These are phyloP conservation scores for Yponomeuta cagnagella DNA, from an alignment of 2,888 invertebrate genomes.

Conservation along the genomic window DNA sequence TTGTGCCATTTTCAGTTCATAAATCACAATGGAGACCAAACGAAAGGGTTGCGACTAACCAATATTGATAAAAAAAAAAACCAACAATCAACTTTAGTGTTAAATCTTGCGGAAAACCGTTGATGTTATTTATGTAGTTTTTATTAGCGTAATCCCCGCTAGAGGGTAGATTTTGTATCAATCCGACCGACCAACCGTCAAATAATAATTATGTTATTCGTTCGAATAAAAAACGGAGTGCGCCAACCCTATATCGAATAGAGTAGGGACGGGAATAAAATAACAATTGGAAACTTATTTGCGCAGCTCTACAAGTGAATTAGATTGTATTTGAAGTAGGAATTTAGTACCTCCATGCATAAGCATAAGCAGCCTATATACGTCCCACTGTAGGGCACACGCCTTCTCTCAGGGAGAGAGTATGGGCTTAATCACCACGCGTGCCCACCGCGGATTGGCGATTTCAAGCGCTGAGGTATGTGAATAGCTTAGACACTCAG, in stretches of 20 bases:
- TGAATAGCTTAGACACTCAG: no score
- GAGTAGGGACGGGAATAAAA: neutral
- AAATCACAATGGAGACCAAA: neutral
- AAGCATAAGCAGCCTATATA: no score
- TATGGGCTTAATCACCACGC: no score
- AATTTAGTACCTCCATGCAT: no score
- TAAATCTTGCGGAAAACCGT: conserved; percentile 14
- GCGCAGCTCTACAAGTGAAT: no score
- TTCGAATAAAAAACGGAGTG: neutral
- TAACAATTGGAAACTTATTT: neutral
- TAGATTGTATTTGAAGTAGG: no score
- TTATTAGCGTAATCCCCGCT: conserved; percentile 2
- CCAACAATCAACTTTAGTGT: neutral
- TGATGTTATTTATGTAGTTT: neutral
- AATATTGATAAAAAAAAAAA: conserved; percentile 4
- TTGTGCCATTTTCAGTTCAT: conserved; percentile 1
- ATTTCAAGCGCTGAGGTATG: no score
- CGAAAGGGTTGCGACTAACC: neutral
- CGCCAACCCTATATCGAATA: neutral
- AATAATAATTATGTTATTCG: conserved; percentile 6
- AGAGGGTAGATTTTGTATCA: conserved; percentile 14
- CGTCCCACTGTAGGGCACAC: no score
- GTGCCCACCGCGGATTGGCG: no score
- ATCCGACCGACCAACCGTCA: conserved; percentile 7
- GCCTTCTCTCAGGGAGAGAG: no score